A percentile compares a stretch with the other conserved stretches of the same genome.
Conservation (phyloP, 2,797 vertebrate species). For the Mus minutoides region DNA sequence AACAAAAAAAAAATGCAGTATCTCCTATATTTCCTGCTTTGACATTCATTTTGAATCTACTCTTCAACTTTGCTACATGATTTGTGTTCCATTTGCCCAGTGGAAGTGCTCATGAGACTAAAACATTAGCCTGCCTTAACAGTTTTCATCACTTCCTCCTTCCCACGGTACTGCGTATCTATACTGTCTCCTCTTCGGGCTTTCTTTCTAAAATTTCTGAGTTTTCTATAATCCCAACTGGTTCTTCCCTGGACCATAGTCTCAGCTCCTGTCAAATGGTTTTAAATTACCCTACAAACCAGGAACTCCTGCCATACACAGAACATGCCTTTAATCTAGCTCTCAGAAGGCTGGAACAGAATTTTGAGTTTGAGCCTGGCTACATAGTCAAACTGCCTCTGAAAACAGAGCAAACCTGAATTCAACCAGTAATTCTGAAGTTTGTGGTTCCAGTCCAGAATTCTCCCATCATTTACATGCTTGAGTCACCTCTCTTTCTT, state of each 20-base stretch:
- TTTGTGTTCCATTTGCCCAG: not conserved
- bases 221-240: not conserved
- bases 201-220: not conserved
- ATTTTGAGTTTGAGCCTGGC: not conserved
- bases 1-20: no score
- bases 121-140: not conserved
- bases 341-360: not conserved
- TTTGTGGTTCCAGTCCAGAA: not conserved
- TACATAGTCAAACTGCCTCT: not conserved
- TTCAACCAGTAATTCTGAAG: not conserved
- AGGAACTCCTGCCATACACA: not conserved
- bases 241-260: not conserved
- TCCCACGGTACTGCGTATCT: not conserved
- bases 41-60: not conserved
- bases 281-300: not conserved
- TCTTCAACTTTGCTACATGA: not conserved
- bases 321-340: not conserved
- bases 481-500: not conserved
- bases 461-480: not conserved
- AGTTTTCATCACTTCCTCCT: not conserved
- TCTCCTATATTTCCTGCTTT: no score
- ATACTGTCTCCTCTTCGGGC: no score
- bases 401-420: not conserved
- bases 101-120: not conserved
- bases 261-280: not conserved